Conservation (phyloP, 2,888 invertebrate species). For the Lepidochitona cinerea region DNA sequence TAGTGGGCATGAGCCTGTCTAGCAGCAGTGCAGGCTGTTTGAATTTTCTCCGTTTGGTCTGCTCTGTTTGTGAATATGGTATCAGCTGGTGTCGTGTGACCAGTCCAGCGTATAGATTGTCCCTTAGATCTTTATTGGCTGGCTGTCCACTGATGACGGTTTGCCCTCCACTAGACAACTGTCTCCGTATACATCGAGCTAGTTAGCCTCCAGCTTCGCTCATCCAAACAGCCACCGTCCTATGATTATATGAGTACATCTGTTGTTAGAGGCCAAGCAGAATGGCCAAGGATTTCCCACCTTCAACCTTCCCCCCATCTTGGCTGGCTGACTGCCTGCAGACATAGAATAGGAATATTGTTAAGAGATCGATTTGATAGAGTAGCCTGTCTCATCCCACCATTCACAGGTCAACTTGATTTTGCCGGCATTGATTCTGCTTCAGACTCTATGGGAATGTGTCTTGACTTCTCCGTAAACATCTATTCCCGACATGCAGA, state of each 20-base stretch:
- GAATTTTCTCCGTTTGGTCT: neutral
- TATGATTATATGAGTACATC: neutral
- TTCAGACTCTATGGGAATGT: no score
- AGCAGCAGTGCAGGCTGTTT: neutral
- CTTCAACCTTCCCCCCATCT: neutral
- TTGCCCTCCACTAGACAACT: neutral
- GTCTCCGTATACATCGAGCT: neutral
- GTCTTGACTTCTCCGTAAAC: no score
- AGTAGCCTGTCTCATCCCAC: neutral
- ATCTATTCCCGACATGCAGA: no score
- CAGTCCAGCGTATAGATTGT: neutral
- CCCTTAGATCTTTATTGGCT: neutral
- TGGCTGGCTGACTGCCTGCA: neutral
- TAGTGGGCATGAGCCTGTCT: neutral
- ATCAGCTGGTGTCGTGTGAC: neutral
- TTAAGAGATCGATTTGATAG: slow-evolving; percentile 9
- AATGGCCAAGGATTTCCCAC: neutral
- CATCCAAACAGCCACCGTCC: neutral
- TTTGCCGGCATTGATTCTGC: slow-evolving; percentile 2
- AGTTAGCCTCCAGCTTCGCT: neutral
- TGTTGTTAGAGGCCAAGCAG: slow-evolving; percentile 1
- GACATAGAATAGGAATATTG: neutral
- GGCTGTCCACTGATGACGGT: neutral
- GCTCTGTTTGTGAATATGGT: neutral
- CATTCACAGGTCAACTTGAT: slow-evolving; percentile 4